Percentiles rank a stretch among this genome's conserved stretches.
phyloP scores from a whole-genome alignment of 2,113 vertebrate species.

The Alligator mississippiensis region DNA sequence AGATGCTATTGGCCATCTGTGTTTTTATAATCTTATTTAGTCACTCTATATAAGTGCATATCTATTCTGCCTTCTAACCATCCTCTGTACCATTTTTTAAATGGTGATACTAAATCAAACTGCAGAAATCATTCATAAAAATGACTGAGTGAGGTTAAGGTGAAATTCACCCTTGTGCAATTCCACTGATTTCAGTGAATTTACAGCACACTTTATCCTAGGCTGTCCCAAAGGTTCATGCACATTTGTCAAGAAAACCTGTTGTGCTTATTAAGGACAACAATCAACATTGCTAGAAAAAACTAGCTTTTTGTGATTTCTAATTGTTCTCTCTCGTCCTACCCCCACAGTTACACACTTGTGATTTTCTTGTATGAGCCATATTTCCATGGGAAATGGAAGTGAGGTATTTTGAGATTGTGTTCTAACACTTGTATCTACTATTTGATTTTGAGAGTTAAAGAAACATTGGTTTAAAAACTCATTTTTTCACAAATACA shows the following conservation, averaged over 20 bases:
- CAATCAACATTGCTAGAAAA: background rate
- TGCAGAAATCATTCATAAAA: constrained; percentile 12
- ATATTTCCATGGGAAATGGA: background rate
- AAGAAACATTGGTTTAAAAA: background rate
- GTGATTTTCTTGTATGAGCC: background rate
- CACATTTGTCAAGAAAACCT: background rate
- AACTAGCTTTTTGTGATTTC: background rate
- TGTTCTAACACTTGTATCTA: background rate
- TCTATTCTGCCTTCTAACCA: background rate
- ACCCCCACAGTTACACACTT: background rate
- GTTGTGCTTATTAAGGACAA: background rate
- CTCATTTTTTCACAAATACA: background rate
- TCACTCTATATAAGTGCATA: too few species aligned
- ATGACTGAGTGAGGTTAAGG: background rate
- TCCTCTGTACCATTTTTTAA: background rate
- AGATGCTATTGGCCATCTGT: too few species aligned
- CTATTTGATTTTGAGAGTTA: background rate
- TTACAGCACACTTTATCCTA: background rate
- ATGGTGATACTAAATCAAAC: background rate
- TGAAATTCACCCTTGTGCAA: background rate
- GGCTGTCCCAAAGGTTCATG: background rate
- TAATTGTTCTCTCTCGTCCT: background rate
- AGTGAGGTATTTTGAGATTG: background rate
- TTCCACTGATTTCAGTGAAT: background rate
- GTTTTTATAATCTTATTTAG: too few species aligned